phyloP scores from a whole-genome alignment of 53 echinoderm and acorn worm species.

The Hippasteria phrygiana region DNA sequence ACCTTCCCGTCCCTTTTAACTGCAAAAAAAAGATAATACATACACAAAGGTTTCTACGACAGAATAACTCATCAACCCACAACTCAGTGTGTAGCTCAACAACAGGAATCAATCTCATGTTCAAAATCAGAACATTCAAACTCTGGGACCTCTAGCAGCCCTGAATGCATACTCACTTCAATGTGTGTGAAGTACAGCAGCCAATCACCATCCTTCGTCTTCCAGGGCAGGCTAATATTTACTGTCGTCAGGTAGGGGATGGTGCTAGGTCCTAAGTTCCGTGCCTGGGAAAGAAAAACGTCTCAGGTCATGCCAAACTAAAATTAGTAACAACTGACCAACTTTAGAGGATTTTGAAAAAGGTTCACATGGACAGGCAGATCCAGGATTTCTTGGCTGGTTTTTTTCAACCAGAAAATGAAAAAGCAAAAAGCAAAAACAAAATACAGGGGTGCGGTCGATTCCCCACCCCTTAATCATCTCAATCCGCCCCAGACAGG shows the following conservation, averaged over 20 bases:
- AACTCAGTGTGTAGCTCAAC: background rate
- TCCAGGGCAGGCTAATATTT: conserved; percentile 91
- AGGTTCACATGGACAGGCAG: too few relatives aligned
- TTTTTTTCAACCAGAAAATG: too few relatives aligned
- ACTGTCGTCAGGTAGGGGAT: conserved; percentile 82
- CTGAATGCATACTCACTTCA: conserved; percentile 63
- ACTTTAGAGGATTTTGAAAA: too few relatives aligned
- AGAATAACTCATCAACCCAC: background rate
- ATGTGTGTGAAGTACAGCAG: conserved; percentile 84
- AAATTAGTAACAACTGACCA: too few relatives aligned
- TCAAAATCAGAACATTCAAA: too few relatives aligned
- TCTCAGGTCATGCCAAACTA: too few relatives aligned
- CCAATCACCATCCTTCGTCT: conserved; percentile 88
- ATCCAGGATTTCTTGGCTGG: too few relatives aligned
- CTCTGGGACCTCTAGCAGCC: background rate
- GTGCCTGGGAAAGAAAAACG: conserved; percentile 61
- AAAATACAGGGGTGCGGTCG: too few relatives aligned
- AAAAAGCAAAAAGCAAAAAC: too few relatives aligned
- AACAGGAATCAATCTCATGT: background rate
- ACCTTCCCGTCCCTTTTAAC: conserved; percentile 64
- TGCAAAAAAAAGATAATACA: conserved; percentile 9
- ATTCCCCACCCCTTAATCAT: too few relatives aligned
- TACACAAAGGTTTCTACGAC: background rate
- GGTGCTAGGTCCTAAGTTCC: conserved; percentile 95
- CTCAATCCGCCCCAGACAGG: too few relatives aligned